These are phyloP conservation scores for Lagorchestes hirsutus DNA, from an alignment of 2,797 vertebrate species.

Conservation along the genomic window DNA sequence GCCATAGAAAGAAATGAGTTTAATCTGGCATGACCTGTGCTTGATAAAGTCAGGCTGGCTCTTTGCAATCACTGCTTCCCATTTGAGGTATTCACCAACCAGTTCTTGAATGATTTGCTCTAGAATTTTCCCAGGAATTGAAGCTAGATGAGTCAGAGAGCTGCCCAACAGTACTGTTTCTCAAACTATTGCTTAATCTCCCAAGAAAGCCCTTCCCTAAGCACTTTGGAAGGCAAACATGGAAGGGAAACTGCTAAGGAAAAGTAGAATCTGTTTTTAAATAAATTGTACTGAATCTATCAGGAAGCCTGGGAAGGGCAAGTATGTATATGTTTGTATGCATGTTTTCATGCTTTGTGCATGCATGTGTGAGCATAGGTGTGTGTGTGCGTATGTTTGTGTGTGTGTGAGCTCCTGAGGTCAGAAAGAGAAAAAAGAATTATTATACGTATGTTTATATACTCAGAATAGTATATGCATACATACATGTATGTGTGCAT, in stretches of 20 bases:
- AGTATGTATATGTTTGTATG: neutral
- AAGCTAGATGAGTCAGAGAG: neutral
- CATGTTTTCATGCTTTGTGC: too few species aligned
- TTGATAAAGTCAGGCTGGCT: neutral
- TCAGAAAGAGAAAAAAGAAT: neutral
- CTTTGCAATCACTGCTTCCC: neutral
- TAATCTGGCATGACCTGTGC: neutral
- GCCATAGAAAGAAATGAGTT: neutral
- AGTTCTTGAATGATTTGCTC: neutral
- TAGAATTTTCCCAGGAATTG: neutral
- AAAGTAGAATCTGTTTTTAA: conserved; percentile 25
- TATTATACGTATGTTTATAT: neutral
- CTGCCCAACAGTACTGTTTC: neutral
- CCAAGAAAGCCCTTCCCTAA: conserved; percentile 58
- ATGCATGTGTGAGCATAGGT: neutral
- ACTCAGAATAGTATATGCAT: neutral
- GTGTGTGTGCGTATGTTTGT: too few species aligned
- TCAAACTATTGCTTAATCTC: neutral
- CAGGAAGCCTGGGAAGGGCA: conserved; percentile 15
- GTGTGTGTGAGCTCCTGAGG: neutral
- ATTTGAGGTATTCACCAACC: neutral
- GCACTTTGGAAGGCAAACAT: conserved; percentile 66
- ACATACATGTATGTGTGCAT: neutral
- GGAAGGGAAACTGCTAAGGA: conserved; percentile 65
- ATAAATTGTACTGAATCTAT: neutral